A percentile compares a stretch with the other conserved stretches of the same genome.
phyloP scores from a whole-genome alignment of 2,888 invertebrate genomes.

The Therioaphis trifolii region DNA sequence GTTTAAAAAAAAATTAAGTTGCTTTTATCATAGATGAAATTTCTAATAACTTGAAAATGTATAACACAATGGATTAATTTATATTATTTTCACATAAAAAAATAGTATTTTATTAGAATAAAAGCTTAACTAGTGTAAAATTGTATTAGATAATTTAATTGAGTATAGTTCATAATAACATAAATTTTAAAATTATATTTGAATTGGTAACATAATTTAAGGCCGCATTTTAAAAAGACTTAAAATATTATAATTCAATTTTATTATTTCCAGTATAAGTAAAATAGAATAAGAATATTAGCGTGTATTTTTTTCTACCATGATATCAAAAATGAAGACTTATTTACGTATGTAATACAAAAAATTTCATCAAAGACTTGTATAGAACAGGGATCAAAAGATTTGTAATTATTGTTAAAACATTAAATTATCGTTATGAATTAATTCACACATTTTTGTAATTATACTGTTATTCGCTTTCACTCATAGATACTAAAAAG shows the following conservation, averaged over 20 bases:
- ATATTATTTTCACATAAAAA: neutral
- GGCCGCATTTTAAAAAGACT: slow-evolving; percentile 31
- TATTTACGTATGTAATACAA: neutral
- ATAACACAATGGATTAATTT: no score
- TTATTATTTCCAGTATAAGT: neutral
- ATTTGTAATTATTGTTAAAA: no score
- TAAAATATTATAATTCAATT: slow-evolving; percentile 40
- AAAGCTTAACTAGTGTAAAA: neutral
- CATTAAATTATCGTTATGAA: no score
- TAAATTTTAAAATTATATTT: slow-evolving; percentile 15
- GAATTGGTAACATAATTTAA: slow-evolving; percentile 41
- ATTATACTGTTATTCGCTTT: no score
- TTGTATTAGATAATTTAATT: slow-evolving; percentile 3
- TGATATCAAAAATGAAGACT: neutral
- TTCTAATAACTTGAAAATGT: no score
- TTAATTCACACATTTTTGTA: no score
- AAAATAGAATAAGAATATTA: neutral
- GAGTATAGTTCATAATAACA: neutral
- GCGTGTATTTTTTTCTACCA: neutral
- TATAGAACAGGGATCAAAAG: no score
- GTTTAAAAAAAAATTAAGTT: no score
- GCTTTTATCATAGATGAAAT: no score
- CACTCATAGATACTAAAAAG: no score
- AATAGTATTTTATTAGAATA: slow-evolving; percentile 25
- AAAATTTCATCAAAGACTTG: no score